Evolutionary conservation across 2,113 vertebrate genomes (phyloP).

Genomic region (Lampris megalopsis): DNA sequence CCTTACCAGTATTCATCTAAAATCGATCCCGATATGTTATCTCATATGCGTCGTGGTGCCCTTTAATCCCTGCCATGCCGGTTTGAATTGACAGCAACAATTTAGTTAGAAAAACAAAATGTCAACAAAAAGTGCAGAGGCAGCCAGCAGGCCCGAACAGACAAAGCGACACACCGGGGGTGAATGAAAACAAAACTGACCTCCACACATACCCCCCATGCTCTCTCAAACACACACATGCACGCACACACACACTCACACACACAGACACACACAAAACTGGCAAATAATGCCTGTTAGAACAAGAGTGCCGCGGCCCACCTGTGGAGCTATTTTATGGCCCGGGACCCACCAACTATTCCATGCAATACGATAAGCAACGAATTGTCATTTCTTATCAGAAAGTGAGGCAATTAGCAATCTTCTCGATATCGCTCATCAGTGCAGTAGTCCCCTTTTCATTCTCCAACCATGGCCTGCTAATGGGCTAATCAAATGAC

Average conservation of each 20-base stretch:
- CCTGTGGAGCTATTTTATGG: no score
- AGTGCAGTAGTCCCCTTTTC: no score
- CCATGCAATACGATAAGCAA: no score
- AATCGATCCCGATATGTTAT: neutral
- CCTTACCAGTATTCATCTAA: neutral
- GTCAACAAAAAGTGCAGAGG: constrained; percentile 65
- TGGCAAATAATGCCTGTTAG: constrained; percentile 26
- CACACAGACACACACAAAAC: constrained; percentile 16
- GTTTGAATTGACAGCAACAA: constrained; percentile 34
- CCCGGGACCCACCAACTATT: no score
- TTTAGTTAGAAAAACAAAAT: constrained; percentile 58
- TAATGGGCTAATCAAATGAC: no score
- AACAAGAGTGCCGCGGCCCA: no score
- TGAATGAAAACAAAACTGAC: constrained; percentile 67
- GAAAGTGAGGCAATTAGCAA: no score
- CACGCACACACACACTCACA: constrained; percentile 5
- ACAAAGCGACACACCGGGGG: constrained; percentile 56
- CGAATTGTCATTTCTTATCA: no score
- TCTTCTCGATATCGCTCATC: no score
- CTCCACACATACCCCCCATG: constrained; percentile 17
- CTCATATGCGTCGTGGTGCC: constrained; percentile 7
- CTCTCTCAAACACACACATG: constrained; percentile 1
- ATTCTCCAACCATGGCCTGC: no score
- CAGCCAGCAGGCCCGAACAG: constrained; percentile 54
- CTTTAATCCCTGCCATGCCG: constrained; percentile 19